These are phyloP conservation scores for Parapristionchus giblindavisi DNA, from an alignment of 2,888 invertebrate species.

Conservation along the genomic window DNA sequence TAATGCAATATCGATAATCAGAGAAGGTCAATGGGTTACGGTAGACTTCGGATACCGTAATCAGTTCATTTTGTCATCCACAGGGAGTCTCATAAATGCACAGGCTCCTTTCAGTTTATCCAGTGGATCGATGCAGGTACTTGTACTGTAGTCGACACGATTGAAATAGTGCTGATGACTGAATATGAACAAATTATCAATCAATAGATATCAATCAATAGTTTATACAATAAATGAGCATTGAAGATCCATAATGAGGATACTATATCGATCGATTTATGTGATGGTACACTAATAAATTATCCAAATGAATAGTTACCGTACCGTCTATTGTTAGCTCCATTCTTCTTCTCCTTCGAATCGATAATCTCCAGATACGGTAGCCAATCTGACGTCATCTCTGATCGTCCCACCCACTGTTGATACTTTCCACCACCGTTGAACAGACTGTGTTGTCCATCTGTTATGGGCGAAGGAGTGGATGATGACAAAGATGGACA, in stretches of 20 bases:
- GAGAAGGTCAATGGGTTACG: no score
- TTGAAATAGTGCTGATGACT: conserved; percentile 34
- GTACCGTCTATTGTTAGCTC: conserved; percentile 9
- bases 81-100: conserved; percentile 10
- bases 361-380: conserved; percentile 9
- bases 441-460: no score
- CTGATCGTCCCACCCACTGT: neutral
- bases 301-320: no score
- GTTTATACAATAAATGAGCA: neutral
- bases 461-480: no score
- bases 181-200: neutral
- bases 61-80: no score
- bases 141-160: neutral
- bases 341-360: neutral
- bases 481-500: no score
- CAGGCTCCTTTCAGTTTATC: conserved; percentile 4
- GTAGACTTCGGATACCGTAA: no score
- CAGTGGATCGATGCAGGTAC: conserved; percentile 14
- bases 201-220: neutral
- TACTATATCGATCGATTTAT: neutral
- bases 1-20: no score
- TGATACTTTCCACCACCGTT: neutral
- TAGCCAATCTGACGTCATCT: conserved; percentile 20
- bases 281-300: neutral
- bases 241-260: neutral